Evolutionary conservation across 2,888 invertebrate genomes (phyloP).

Genomic region (Pedicia rivosa): DNA sequence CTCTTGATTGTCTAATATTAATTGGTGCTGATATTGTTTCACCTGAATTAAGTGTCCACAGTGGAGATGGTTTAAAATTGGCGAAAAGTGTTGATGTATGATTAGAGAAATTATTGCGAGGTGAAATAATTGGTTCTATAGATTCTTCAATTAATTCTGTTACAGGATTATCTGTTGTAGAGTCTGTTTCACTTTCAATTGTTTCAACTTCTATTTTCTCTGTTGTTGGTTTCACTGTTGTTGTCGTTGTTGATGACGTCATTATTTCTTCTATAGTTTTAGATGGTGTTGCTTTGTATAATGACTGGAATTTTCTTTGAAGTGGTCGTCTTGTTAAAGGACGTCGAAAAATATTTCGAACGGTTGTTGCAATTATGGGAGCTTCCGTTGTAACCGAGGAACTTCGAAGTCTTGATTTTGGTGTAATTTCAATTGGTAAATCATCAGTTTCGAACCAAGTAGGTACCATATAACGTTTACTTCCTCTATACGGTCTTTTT

Average conservation of each 20-base stretch:
- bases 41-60: slow-evolving; percentile 1
- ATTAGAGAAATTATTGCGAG: neutral
- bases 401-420: neutral
- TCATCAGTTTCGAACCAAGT: too few species aligned
- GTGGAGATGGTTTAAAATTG: slow-evolving; percentile 6
- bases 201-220: neutral
- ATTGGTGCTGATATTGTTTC: neutral
- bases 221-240: neutral
- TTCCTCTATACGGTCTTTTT: neutral
- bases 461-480: neutral
- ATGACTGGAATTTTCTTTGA: neutral
- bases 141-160: neutral
- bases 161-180: neutral
- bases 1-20: neutral
- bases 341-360: neutral
- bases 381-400: neutral
- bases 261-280: neutral
- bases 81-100: neutral
- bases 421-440: neutral
- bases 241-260: neutral
- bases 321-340: neutral
- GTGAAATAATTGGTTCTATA: neutral
- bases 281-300: neutral
- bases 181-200: neutral
- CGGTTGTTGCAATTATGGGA: neutral